phyloP scores from a whole-genome alignment of 2,797 vertebrate species.

The Neosalanx taihuensis region DNA sequence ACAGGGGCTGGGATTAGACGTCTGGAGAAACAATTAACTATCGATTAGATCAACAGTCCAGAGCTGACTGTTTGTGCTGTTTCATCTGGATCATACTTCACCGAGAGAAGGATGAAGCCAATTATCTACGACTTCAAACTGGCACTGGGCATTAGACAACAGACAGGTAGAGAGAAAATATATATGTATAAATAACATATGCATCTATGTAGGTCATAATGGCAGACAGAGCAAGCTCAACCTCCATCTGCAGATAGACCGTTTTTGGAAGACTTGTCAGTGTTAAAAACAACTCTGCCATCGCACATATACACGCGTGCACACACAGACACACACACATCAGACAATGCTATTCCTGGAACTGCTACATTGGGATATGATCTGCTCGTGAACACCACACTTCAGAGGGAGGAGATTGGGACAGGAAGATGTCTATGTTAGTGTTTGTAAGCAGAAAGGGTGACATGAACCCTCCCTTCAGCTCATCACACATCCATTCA shows the following conservation, averaged over 20 bases:
- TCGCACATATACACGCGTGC: not conserved
- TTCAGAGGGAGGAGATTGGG: not conserved
- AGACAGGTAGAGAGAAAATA: not conserved
- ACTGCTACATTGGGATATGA: not conserved
- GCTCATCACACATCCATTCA: not conserved
- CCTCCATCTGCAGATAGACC: not conserved
- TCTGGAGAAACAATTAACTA: conserved; percentile 30
- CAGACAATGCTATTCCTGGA: not conserved
- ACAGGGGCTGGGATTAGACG: conserved; percentile 14
- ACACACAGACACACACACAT: not conserved
- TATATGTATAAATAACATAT: not conserved
- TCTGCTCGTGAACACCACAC: not conserved
- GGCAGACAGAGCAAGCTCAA: not conserved
- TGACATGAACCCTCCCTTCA: not conserved
- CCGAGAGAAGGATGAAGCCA: not conserved
- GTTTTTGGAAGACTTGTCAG: too few species aligned
- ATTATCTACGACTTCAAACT: not conserved
- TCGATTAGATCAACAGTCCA: conserved; percentile 29
- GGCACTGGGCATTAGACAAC: not conserved
- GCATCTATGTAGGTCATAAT: not conserved
- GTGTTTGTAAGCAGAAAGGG: not conserved
- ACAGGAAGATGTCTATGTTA: not conserved
- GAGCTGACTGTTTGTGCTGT: not conserved
- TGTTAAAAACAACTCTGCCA: not conserved
- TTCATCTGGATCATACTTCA: not conserved